Evolutionary conservation across 2,113 vertebrate genomes (phyloP).

Genomic region (Cyanoramphus novaezelandiae): DNA sequence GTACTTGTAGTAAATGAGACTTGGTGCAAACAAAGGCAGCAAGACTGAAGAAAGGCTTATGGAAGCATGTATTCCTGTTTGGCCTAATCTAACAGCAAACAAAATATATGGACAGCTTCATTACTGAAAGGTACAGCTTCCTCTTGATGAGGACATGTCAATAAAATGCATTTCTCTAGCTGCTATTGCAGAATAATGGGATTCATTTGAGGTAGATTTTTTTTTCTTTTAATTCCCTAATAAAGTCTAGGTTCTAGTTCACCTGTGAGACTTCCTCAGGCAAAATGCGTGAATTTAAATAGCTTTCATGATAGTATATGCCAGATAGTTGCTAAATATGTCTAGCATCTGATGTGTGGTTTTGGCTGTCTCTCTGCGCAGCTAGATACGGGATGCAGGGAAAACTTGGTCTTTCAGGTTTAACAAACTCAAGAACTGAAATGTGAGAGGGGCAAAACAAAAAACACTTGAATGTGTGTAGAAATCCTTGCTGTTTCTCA

Average conservation of each 20-base stretch:
- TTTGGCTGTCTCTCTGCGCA: not conserved
- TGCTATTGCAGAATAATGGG: not conserved
- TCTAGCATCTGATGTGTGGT: not conserved
- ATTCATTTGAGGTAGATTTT: not conserved
- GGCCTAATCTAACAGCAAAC: not conserved
- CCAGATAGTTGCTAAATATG: not conserved
- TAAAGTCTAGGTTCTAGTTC: not conserved
- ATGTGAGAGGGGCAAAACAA: not conserved
- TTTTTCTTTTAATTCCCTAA: rapidly evolving
- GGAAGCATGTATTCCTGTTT: not conserved
- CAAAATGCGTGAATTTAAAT: not conserved
- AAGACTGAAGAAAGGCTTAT: not conserved
- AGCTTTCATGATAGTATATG: not conserved
- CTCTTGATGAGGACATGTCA: not conserved
- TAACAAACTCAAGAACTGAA: not conserved
- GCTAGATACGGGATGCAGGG: not conserved
- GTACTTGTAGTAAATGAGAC: not conserved
- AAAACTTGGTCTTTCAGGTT: not conserved
- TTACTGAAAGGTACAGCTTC: not conserved
- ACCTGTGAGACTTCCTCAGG: not conserved
- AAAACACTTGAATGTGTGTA: not conserved
- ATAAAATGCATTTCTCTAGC: not conserved
- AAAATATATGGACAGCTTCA: not conserved
- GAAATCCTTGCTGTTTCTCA: not conserved
- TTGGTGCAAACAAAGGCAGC: not conserved